These are phyloP conservation scores for Thumatha senex DNA, from an alignment of 2,888 invertebrate species.

Conservation along the genomic window DNA sequence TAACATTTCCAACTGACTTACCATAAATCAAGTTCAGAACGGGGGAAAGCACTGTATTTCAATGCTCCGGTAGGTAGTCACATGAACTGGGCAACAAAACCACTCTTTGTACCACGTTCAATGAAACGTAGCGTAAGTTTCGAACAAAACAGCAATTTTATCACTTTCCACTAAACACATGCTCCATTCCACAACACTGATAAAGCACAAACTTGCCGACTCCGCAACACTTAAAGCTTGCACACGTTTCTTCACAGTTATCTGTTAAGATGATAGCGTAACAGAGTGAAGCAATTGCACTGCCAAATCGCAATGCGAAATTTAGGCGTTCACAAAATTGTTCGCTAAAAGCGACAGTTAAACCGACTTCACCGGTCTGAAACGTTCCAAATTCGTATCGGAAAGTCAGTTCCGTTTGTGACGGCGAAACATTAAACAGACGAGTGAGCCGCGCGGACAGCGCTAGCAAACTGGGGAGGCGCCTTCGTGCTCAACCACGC, in stretches of 20 bases:
- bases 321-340: constrained; percentile 62
- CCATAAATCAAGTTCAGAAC: constrained; percentile 70
- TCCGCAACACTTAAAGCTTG: constrained; percentile 67
- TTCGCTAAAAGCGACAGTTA: constrained; percentile 72
- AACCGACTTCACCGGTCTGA: constrained; percentile 74
- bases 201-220: constrained; percentile 67
- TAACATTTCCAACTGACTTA: constrained; percentile 53
- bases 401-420: constrained; percentile 47
- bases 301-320: constrained; percentile 74
- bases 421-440: constrained; percentile 47
- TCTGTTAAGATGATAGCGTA: constrained; percentile 69
- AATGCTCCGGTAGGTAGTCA: constrained; percentile 67
- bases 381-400: constrained; percentile 74
- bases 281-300: constrained; percentile 72
- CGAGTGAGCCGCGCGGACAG: constrained; percentile 78
- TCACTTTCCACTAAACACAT: constrained; percentile 75
- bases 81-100: constrained; percentile 70
- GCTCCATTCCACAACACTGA: constrained; percentile 72
- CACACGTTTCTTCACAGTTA: constrained; percentile 76
- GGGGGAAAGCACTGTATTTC: constrained; percentile 66
- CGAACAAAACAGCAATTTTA: constrained; percentile 60
- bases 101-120: constrained; percentile 69
- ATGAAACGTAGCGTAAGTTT: constrained; percentile 66
- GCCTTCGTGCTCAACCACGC: constrained; percentile 62
- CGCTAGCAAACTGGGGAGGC: constrained; percentile 77